Conservation (phyloP, 2,113 vertebrate genomes). For the Smithornis capensis region DNA sequence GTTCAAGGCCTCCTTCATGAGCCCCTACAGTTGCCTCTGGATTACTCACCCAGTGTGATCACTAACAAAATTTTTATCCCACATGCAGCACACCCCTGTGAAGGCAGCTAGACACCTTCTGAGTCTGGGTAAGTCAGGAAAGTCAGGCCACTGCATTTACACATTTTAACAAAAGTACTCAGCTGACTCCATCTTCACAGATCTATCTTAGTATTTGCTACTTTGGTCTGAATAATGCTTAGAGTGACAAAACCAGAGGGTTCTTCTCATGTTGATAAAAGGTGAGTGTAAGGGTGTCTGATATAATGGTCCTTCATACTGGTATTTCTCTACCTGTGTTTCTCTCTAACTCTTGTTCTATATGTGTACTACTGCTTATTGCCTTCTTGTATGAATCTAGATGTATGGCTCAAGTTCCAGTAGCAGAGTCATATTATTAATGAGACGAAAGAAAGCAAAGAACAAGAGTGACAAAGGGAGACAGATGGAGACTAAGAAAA, state of each 20-base stretch:
- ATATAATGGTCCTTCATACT: background rate
- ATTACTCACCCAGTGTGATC: accelerated
- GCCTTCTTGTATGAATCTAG: background rate
- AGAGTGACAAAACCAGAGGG: background rate
- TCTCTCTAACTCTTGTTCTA: background rate
- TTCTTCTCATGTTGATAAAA: background rate
- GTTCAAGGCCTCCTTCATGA: background rate
- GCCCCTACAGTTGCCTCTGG: background rate
- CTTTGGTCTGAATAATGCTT: background rate
- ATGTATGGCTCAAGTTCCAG: background rate
- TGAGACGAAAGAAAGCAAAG: background rate
- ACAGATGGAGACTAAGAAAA: background rate
- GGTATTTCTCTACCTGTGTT: background rate
- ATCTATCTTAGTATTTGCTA: background rate
- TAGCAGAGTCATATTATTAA: background rate
- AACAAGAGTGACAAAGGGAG: background rate
- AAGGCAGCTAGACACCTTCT: background rate
- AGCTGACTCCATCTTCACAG: background rate
- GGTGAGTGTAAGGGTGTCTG: accelerated
- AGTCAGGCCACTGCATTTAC: background rate
- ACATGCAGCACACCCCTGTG: background rate
- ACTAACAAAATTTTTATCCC: accelerated
- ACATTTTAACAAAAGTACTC: background rate
- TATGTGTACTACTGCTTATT: background rate
- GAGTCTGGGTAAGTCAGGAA: background rate